A percentile compares a stretch with the other conserved stretches of the same genome.
Conservation (phyloP, 1,140 invertebrate genomes). For the Musca domestica region DNA sequence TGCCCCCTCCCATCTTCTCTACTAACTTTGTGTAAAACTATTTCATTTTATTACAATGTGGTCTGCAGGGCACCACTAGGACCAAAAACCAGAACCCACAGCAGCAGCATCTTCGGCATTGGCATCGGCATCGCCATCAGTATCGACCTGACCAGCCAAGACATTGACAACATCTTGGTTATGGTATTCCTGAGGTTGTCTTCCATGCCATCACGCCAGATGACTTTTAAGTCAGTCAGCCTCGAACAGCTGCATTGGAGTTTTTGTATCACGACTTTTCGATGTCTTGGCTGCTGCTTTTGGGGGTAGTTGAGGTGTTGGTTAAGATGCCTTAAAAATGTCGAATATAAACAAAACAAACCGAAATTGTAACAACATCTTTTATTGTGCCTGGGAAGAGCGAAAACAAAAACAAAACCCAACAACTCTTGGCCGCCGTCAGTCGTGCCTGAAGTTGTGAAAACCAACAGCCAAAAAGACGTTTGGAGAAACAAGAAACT, state of each 20-base stretch:
- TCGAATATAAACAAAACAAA: too few species aligned
- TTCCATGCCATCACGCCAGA: not conserved
- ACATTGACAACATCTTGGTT: not conserved
- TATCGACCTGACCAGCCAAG: not conserved
- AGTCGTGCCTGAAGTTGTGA: not conserved
- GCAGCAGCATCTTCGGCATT: not conserved
- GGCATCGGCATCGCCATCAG: not conserved
- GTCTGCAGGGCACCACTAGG: not conserved
- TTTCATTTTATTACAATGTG: too few species aligned
- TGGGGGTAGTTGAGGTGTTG: not conserved
- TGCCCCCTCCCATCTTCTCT: too few species aligned
- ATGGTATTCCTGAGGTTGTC: too few species aligned
- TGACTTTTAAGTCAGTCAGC: not conserved
- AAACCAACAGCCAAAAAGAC: conserved; percentile 19
- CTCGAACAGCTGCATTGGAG: not conserved
- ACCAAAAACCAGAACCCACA: not conserved
- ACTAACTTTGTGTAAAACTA: too few species aligned
- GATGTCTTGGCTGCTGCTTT: too few species aligned
- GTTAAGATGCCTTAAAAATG: not conserved
- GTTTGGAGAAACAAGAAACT: not conserved
- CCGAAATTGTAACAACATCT: too few species aligned
- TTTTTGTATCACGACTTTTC: not conserved
- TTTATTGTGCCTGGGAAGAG: too few species aligned
- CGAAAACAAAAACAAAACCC: too few species aligned
- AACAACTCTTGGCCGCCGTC: too few species aligned